Evolutionary conservation across 53 echinoderm and acorn worm genomes (phyloP), one percentile per base, ranked within the genome.

Genomic region (Zoroaster sp.): DNA sequence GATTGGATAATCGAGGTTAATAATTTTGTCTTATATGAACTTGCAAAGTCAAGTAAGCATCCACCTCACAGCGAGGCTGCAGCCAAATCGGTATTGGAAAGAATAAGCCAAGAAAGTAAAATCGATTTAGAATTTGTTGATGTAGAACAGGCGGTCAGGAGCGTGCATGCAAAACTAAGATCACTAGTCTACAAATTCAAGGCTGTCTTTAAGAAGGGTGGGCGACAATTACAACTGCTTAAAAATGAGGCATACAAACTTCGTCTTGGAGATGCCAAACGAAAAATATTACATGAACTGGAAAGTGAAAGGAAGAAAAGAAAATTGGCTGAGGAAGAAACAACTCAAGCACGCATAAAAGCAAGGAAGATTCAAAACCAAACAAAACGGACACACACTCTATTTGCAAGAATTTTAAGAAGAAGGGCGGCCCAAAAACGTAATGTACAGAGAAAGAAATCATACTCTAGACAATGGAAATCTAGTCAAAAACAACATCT

Each of bases 211-310:
- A 44, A 47, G 32, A 47, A 47, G 37, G 91, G 80, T 70, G 91
- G 91, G 14, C 73, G 71, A 39, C 51, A 49, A 47, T 51, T 45
- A 21, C 28, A 63, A 34, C 25, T 37, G 40, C 42, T 87, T 70
- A 78, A 87, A 87, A 32, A 47, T 35, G 45, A 76, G 20, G 49
- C 35, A 15, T 91, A 79, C 41, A 72, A 70, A 52, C 35, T 91
- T 35, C 68, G 40, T 70, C 63, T 91, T 40, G 91, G 91, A 35
- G 25, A 54, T 28, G 46, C 79, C 39, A 91, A 87, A 47, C 23
- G 77, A 23, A 77, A 77, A 77, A 44, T 77, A 28, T 14, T 47
- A 42, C 49, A 77, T 35, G 77, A 77, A 7, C 49, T 77, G 23
- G 77, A 77, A 45, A 77, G 77, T 77, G 77, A 51, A 51, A 44